Evolutionary conservation across 1,140 invertebrate genomes (phyloP).

Genomic region (Protaetia brevitarsis): DNA sequence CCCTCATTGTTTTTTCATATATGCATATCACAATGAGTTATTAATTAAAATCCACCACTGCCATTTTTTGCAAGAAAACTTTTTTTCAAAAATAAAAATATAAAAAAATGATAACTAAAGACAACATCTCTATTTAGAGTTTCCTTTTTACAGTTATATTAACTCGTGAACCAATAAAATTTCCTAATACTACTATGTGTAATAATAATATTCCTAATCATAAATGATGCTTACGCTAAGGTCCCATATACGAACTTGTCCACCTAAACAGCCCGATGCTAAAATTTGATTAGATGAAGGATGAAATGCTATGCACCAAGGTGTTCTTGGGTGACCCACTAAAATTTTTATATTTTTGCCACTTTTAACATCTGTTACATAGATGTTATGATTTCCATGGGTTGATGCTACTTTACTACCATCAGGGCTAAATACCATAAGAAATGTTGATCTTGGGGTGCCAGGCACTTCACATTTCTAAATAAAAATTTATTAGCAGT

Average conservation of each 20-base stretch:
- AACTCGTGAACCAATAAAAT: too few species aligned
- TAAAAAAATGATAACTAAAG: too few species aligned
- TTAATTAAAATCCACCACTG: too few species aligned
- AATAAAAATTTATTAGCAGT: constrained; percentile 35
- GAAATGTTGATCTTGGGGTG: constrained; percentile 71
- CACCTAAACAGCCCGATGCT: constrained; percentile 84
- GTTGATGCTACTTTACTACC: constrained; percentile 83
- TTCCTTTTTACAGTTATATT: too few species aligned
- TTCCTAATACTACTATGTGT: background rate
- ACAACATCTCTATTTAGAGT: too few species aligned
- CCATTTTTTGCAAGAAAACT: too few species aligned
- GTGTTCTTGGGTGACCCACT: constrained; percentile 82
- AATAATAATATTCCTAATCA: background rate
- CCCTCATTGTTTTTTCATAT: too few species aligned
- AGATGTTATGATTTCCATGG: constrained; percentile 90
- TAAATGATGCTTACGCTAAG: constrained; percentile 64
- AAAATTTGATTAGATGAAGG: constrained; percentile 79
- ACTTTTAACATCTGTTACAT: constrained; percentile 77
- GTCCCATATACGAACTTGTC: constrained; percentile 90
- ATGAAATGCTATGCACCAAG: constrained; percentile 90
- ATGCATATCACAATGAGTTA: too few species aligned
- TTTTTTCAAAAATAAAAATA: too few species aligned
- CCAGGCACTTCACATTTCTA: constrained; percentile 73
- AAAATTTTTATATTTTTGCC: constrained; percentile 77
- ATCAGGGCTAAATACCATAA: constrained; percentile 85